A percentile compares a stretch with the other conserved stretches of the same genome.
Conservation (phyloP, 2,888 invertebrate genomes). For the Melinaea marsaeus region DNA sequence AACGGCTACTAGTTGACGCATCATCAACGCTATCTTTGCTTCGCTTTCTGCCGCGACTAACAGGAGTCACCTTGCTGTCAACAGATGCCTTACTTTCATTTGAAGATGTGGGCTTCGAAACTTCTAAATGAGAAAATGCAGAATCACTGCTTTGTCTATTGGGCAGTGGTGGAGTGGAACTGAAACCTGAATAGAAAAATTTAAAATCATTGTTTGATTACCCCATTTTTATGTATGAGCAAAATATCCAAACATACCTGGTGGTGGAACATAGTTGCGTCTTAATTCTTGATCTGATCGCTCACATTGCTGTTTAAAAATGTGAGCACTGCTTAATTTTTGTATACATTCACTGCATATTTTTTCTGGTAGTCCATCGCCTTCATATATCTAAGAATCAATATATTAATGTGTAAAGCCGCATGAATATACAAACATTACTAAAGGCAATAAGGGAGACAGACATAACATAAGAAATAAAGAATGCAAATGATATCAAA, state of each 20-base stretch:
- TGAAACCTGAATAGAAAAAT: constrained; percentile 48
- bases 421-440: not conserved
- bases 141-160: constrained; percentile 72
- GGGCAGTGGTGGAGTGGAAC: constrained; percentile 54
- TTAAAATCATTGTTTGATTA: not conserved
- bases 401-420: not conserved
- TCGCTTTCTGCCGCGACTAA: constrained; percentile 51
- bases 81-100: constrained; percentile 46
- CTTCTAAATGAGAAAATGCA: constrained; percentile 66
- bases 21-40: constrained; percentile 59
- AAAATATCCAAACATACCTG: constrained; percentile 45
- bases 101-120: constrained; percentile 53
- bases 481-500: no score
- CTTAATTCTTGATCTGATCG: constrained; percentile 70
- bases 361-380: constrained; percentile 73
- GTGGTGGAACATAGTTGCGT: constrained; percentile 67
- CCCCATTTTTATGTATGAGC: no score
- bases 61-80: constrained; percentile 50
- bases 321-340: constrained; percentile 71
- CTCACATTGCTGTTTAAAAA: constrained; percentile 75
- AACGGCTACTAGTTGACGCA: constrained; percentile 52
- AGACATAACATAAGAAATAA: no score
- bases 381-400: constrained; percentile 60
- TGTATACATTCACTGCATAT: constrained; percentile 72
- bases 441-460: not conserved